Evolutionary conservation across 2,113 vertebrate species (phyloP).

Genomic region (Tiliqua scincoides): DNA sequence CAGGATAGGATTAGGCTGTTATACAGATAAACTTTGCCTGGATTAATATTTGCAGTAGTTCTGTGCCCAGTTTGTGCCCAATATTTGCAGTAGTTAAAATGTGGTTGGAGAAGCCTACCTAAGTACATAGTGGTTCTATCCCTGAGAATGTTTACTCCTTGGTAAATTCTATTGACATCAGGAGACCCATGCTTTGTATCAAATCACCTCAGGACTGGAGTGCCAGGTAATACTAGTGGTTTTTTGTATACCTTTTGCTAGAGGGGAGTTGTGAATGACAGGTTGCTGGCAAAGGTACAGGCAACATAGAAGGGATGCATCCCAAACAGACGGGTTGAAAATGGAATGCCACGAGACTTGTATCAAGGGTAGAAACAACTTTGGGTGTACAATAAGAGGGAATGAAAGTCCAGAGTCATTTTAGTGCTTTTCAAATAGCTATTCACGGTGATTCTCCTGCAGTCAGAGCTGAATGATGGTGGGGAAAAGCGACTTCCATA

Average conservation of each 20-base stretch:
- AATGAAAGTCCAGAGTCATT: not conserved
- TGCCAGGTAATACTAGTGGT: not conserved
- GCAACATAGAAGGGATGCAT: not conserved
- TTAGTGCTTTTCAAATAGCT: slow-evolving; percentile 8
- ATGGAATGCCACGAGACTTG: not conserved
- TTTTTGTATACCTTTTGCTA: not conserved
- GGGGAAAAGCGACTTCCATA: slow-evolving; percentile 17
- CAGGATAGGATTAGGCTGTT: no score
- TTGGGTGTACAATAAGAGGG: not conserved
- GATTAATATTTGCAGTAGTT: no score
- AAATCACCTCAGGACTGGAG: not conserved
- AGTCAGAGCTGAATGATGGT: slow-evolving; percentile 21
- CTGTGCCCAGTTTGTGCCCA: no score
- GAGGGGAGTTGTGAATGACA: not conserved
- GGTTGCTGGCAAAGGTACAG: not conserved
- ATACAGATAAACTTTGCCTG: no score
- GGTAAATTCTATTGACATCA: not conserved
- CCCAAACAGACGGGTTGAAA: not conserved
- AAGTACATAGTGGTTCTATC: not conserved
- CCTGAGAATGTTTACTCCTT: not conserved
- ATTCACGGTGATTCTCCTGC: slow-evolving; percentile 6
- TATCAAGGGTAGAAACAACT: slow-evolving; percentile 1
- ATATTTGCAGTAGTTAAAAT: not conserved
- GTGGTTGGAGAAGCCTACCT: not conserved
- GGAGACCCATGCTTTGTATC: not conserved